phyloP scores from a whole-genome alignment of 2,797 vertebrate genomes.

The Poecile montanus region DNA sequence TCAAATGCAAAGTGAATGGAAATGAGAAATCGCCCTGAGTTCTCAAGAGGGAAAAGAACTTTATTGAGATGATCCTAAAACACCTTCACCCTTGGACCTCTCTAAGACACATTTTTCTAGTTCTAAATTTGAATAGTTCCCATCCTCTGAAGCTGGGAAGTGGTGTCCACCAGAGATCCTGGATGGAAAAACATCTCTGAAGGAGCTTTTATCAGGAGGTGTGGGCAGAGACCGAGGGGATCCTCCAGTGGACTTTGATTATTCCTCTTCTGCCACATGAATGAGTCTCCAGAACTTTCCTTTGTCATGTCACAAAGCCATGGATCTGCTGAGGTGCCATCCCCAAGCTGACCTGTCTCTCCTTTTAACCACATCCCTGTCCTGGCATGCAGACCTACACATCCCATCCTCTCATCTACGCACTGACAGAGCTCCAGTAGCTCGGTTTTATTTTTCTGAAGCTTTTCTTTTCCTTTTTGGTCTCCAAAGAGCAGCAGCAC shows the following conservation, averaged over 20 bases:
- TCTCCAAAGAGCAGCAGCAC: not conserved
- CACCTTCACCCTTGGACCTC: not conserved
- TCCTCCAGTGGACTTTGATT: not conserved
- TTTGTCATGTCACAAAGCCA: not conserved
- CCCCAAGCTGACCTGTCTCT: not conserved
- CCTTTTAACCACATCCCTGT: not conserved
- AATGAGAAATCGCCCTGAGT: not conserved
- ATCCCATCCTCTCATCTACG: not conserved
- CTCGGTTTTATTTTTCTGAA: not conserved
- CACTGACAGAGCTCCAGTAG: not conserved
- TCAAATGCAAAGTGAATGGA: not conserved
- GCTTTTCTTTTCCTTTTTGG: not conserved
- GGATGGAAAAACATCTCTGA: not conserved
- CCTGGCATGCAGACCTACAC: not conserved
- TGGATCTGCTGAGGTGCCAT: not conserved
- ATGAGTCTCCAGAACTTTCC: not conserved
- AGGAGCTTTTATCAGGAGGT: not conserved
- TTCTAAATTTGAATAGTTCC: not conserved
- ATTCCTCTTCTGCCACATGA: not conserved
- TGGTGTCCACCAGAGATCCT: not conserved
- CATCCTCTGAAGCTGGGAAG: not conserved
- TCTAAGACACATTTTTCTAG: not conserved
- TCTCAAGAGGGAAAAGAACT: not conserved
- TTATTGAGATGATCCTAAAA: not conserved
- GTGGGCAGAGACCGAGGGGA: not conserved